phyloP scores from a whole-genome alignment of 2,888 invertebrate genomes.

The Seira ritae region DNA sequence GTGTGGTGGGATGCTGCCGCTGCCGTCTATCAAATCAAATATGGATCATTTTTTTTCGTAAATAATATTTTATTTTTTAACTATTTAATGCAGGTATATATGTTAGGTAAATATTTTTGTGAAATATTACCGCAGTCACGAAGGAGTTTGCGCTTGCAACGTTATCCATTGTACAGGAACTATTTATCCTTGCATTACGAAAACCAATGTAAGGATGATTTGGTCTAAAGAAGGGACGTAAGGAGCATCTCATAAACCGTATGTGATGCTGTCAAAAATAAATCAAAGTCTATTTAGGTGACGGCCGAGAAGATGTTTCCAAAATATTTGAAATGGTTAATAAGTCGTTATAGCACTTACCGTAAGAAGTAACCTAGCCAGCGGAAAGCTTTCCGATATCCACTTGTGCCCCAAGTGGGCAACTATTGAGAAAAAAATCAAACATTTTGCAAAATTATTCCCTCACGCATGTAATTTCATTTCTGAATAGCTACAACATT shows the following conservation, averaged over 20 bases:
- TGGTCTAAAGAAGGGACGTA: background rate
- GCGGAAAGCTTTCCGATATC: background rate
- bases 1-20: background rate
- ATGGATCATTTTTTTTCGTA: background rate
- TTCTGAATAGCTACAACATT: background rate
- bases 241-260: background rate
- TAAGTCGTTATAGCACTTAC: background rate
- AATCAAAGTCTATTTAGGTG: background rate
- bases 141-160: constrained; percentile 28
- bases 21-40: background rate
- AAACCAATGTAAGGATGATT: background rate
- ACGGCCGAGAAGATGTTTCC: too few relatives aligned
- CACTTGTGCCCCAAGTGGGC: background rate
- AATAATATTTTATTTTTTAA: background rate
- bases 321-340: too few relatives aligned
- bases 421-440: background rate
- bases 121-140: constrained; percentile 8
- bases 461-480: background rate
- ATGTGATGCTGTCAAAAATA: background rate
- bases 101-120: background rate
- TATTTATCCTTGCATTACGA: background rate
- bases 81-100: background rate
- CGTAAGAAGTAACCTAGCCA: background rate
- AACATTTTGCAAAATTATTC: background rate
- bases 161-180: constrained; percentile 35